Percentiles rank a stretch among this genome's conserved stretches.
phyloP scores from a whole-genome alignment of 2,888 invertebrate genomes.

The Eilema caniola region DNA sequence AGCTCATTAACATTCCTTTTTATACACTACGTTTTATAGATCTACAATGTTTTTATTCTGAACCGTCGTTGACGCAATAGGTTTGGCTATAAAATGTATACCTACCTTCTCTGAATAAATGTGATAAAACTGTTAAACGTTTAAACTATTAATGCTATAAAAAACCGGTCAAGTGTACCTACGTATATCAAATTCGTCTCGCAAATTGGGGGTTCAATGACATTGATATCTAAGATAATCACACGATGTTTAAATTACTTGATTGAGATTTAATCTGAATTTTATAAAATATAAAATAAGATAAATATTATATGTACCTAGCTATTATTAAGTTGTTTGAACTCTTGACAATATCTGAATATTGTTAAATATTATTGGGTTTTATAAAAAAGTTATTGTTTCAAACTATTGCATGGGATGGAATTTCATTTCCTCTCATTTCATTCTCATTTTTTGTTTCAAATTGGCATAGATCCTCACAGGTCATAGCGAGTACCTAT shows the following conservation, averaged over 20 bases:
- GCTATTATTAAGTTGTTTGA: background rate
- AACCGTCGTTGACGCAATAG: conserved; percentile 5
- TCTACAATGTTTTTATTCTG: conserved; percentile 26
- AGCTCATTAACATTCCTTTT: conserved; percentile 56
- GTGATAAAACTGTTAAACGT: background rate
- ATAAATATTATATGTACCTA: too few relatives aligned
- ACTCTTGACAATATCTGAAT: background rate
- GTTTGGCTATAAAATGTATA: background rate
- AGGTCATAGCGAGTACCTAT: background rate
- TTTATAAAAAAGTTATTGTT: background rate
- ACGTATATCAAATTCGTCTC: conserved; percentile 17
- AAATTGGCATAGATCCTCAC: too few relatives aligned
- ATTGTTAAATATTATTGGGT: background rate
- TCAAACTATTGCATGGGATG: background rate
- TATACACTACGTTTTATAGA: conserved; percentile 30
- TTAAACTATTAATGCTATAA: conserved; percentile 1
- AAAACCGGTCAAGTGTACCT: conserved; percentile 17
- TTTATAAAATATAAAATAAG: background rate
- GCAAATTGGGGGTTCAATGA: conserved; percentile 23
- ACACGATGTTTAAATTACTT: conserved; percentile 13
- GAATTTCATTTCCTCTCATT: too few relatives aligned
- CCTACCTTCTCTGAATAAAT: background rate
- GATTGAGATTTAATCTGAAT: conserved; percentile 5
- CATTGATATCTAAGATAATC: conserved; percentile 19
- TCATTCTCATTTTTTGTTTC: too few relatives aligned